Base-by-base conservation (phyloP, 1,140 invertebrate species). In the Apis dorsata region DNA sequence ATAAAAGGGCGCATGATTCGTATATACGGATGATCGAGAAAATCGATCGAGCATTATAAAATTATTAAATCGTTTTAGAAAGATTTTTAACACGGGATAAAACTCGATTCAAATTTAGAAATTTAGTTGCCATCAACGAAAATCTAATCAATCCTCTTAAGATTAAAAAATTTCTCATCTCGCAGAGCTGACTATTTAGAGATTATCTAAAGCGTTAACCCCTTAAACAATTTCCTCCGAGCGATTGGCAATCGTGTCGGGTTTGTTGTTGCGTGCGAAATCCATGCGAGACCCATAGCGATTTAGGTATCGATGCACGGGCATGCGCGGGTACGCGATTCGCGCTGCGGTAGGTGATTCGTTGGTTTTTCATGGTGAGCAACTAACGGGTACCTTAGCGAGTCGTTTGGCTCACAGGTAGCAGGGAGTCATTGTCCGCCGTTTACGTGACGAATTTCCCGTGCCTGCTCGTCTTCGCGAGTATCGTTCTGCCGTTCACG, bases 361-460 rank as follows among this genome's bases (percentile, higher is more conserved):
- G 57, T 28, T 49, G 74, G 28, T 72, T 83, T 66, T 63, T 57
- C 60, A 71, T 19, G 44, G 73, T 51, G 51, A 62, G 59, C 57
- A 84, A 28, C 84, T 86, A 84, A 74, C 77, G 73, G 71, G 79
- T 34, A 85, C 78, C 75, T 79, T 69, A 82, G 62, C 81, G 66
- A 68, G 44, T 69, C 84, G 88, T 89, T 83, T 73, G 68, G 81
- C 69, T 81, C 70, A 74, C 80, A 69, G 81, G 74, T 77, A 88
- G 85, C 86, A 69, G 49, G 75, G 84, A 86, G 82, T 88, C 89
- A 89, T 91, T 88, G 89, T 91, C 86, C 90, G 86, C 85, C 72
- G 86, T 89, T 91, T 91, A 92, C 91, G 90, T 92, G 91, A 93
- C 90, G 88, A 89, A 91, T 92, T 91, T 82, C 83, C 86, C 81